Evolutionary conservation across 2,888 invertebrate species (phyloP), one percentile per base, ranked within the genome.

Genomic region (Hydropsyche betteni): DNA sequence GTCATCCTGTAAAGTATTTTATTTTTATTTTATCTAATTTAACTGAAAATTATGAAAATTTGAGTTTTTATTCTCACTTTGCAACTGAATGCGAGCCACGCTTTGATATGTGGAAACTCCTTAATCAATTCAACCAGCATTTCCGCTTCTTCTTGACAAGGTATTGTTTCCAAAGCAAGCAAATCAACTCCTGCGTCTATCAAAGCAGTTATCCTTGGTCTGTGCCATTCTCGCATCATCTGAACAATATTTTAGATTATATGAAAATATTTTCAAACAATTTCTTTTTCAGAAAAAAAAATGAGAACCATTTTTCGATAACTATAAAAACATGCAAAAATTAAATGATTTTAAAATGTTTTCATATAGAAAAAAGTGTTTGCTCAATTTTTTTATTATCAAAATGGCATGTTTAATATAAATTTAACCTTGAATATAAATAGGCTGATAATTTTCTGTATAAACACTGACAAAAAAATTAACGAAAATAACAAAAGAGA

Each of bases 131-230:
- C 91, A 33, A 95, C 89, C 36, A 98, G 84, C 83, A 93, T 93
- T 83, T 93, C 91, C 0, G 95, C 98, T 85, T 98, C 98, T 81
- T 90, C 89, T 82, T 90, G 89, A 80, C 95, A 94, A 6, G 98
- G 98, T 81, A 98, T 94, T 0, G 98, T 98, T 85, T 98, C 98
- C 80, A 98, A 86, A 0, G 96, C 97, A 79, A 98, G 84, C 5
- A 96, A 84, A 84, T 97, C 96, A 1, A 94, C 93, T 0, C 95
- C 95, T 2, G 91, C 93, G 79, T 93, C 91, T 24, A 95, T 84
- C 38, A 98, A 86, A 0, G 94, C 92, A 81, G 91, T 89, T 44
- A 98, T 91, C 68, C 97, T 89, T 0, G 94, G 92, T 75, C 91
- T 88, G 85, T 98, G 98, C 94, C 96, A 97, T 61, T 92, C 90